Base-by-base conservation (phyloP, 1,140 invertebrate species). In the Drosophila sturtevanti region DNA sequence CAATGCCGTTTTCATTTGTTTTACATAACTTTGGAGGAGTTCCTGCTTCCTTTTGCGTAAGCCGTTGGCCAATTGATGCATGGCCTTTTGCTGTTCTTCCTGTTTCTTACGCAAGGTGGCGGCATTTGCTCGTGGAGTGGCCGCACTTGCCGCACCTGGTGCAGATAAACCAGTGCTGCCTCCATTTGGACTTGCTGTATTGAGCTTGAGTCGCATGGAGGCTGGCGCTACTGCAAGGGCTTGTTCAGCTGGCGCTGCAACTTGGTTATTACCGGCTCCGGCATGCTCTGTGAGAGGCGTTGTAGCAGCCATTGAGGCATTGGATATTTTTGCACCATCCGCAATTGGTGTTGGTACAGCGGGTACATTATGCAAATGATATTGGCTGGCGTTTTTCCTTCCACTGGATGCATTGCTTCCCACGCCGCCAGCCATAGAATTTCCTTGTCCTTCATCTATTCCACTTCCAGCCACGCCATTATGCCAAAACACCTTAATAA, bases 401-500 rank as follows among this genome's bases (percentile, higher is more conserved):
- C 70, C 68, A 14, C 71, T 65, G 1, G 67, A 55, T 11, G 27
- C 55, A 5, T 52, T 75, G 9, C 44, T 37, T 16, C 52, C 34
- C 34, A 48, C 21, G 34, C 16, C 41, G 34, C 61, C 44, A 9
- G 60, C 66, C 56, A 77, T 68, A 0, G 54, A 27, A n/a, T 78
- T 78, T 12, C 61, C 21, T n/a, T 76, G 72, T 1, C 72, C 63
- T 5, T 38, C 64, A 35, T 72, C 70, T n/a, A 22, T 35, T 0
- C 64, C 72, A 7, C 31, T 31, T 41, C 48, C 52, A 62, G 38
- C 48, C 63, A 58, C 75, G 89, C 92, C 94, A 73, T 95, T 95
- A 78, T 96, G 96, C 96, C 96, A 97, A 92, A 96, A 96, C 27
- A 96, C 95, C 91, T 96, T 96, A 67, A 97, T 96, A 81, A 96